Base-by-base conservation (phyloP, 1,140 invertebrate species). In the Temnothorax longispinosus region DNA sequence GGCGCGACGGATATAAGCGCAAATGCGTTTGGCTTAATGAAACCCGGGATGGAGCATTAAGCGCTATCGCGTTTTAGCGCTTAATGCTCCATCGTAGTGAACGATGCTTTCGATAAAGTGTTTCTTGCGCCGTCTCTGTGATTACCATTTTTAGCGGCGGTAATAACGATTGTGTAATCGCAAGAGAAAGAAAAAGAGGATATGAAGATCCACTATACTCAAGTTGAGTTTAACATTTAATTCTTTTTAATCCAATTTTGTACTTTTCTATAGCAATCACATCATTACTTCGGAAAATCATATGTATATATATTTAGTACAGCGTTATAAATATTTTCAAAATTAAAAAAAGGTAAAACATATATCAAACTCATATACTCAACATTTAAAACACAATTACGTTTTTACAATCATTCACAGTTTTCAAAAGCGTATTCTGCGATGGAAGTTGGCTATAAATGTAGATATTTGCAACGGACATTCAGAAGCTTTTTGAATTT, bases 401-500 rank as follows among this genome's bases (percentile, higher is more conserved):
- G 35, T 50, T 78, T 65, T 67, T 15, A 18, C 27, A 65, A 50
- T 78, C 7, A 10, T 65, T 50, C 41, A 7, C 21, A 47, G 32
- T 47, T 58, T 32, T 38, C 2, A 0, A 50, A 75, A 84, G 54
- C 69, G 54, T 27, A 81, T 41, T 67, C 54, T 44, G 15, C 27
- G 56, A 82, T 44, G 38, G 38, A 82, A 82, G 52, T 71, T 44
- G 27, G 15, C 47, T 58, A 58, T 58, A 60, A 60, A 60, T 18
- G 35, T 41, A 47, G 32, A 7, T 41, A 77, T 69, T 47, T 18
- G n/a, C 54, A 60, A 38, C 27, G 35, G 75, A 44, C 41, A 7
- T 84, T 84, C n/a, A 18, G 18, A 75, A 75, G 80, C 80, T 84
- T 84, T 84, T 84, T 75, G 80, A 84, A 84, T 84, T 84, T 75